phyloP scores from a whole-genome alignment of 2,113 vertebrate genomes.

The Trichechus manatus region DNA sequence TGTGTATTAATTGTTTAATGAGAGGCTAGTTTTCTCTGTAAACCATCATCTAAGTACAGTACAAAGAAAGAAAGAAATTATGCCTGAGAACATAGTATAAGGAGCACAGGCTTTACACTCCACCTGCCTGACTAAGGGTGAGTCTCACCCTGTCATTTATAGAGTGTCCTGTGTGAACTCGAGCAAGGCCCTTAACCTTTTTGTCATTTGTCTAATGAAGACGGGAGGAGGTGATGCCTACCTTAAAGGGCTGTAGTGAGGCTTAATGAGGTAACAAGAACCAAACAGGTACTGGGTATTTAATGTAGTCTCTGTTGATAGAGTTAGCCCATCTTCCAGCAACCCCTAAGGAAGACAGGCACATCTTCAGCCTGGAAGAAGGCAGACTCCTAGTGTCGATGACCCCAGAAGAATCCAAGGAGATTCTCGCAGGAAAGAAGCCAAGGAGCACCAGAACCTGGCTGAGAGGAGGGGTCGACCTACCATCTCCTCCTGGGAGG shows the following conservation, averaged over 20 bases:
- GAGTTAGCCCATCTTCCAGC: neutral
- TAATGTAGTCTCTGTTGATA: neutral
- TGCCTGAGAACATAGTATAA: neutral
- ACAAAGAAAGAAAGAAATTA: neutral
- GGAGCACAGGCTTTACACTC: neutral
- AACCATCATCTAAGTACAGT: too few species aligned
- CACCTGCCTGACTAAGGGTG: neutral
- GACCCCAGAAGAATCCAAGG: neutral
- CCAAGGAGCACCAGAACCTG: rapidly evolving
- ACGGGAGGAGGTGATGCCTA: neutral
- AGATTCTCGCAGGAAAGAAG: neutral
- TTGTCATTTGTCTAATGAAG: neutral
- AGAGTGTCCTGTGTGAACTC: neutral
- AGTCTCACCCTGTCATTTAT: neutral
- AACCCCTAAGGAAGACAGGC: neutral
- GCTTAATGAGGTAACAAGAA: neutral
- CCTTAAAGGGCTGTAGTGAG: neutral
- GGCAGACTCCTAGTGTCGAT: neutral
- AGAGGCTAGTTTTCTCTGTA: too few species aligned
- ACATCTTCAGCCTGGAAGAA: neutral
- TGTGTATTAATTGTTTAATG: too few species aligned
- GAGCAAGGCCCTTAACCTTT: neutral
- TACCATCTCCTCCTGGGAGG: conserved; percentile 86
- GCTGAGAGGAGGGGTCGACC: neutral
- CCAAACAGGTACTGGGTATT: neutral